Conservation (phyloP, 2,797 vertebrate species). For the Mallotus villosus region DNA sequence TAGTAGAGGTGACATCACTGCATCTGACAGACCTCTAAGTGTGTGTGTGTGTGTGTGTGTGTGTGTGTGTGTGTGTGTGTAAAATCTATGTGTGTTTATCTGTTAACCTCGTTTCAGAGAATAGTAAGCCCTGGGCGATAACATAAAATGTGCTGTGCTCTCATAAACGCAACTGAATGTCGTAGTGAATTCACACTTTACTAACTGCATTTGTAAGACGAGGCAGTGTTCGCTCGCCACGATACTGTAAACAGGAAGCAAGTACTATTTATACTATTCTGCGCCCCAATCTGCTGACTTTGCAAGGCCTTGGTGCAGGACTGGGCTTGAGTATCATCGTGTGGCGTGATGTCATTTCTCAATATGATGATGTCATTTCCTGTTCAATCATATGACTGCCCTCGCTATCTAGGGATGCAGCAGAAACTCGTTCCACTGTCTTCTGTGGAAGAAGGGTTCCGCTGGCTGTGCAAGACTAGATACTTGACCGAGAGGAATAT, state of each 20-base stretch:
- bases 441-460: slow-evolving; percentile 46
- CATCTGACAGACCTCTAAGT: slow-evolving; percentile 38
- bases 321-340: slow-evolving; percentile 41
- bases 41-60: slow-evolving; percentile 17
- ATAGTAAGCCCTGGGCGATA: slow-evolving; percentile 24
- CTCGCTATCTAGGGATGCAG: slow-evolving; percentile 29
- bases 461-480: slow-evolving; percentile 18
- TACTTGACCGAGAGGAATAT: neutral
- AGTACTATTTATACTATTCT: slow-evolving; percentile 57
- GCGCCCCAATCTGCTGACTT: slow-evolving; percentile 51
- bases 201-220: neutral
- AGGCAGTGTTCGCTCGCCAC: slow-evolving; percentile 28
- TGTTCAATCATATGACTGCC: slow-evolving; percentile 26
- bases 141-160: slow-evolving; percentile 21
- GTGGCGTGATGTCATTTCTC: slow-evolving; percentile 32
- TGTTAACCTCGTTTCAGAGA: slow-evolving; percentile 30
- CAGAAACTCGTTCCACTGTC: neutral
- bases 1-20: slow-evolving; percentile 61
- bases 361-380: slow-evolving; percentile 57
- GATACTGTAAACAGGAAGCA: slow-evolving; percentile 45
- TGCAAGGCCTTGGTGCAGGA: slow-evolving; percentile 42
- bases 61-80: slow-evolving; percentile 6
- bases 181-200: slow-evolving; percentile 17
- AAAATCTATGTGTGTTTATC: slow-evolving; percentile 11
- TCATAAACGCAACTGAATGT: neutral